Conservation (phyloP, 1,140 invertebrate species). For the Penaeus vannamei region DNA sequence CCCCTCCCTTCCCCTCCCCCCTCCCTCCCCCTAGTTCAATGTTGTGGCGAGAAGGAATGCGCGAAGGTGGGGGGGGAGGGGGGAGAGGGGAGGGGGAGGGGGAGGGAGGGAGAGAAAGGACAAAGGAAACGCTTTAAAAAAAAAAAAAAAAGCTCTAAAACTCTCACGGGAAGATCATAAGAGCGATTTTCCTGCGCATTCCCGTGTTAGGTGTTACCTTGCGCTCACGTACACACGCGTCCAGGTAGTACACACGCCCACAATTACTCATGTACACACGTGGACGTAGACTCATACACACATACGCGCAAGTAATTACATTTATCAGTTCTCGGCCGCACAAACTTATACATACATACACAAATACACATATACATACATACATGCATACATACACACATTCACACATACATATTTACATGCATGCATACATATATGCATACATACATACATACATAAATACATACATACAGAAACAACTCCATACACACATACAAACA, state of each 20-base stretch:
- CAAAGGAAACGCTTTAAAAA: not conserved
- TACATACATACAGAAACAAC: not conserved
- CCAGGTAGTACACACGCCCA: no score
- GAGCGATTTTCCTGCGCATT: no score
- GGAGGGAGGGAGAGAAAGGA: slow-evolving; percentile 5
- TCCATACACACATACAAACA: no score
- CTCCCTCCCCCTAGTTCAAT: not conserved
- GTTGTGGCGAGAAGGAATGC: not conserved
- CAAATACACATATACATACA: not conserved
- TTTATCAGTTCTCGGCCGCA: not conserved
- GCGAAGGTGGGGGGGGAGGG: not conserved
- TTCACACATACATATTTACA: no score
- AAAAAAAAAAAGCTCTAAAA: not conserved
- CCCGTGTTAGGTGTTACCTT: no score
- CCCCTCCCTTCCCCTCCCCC: not conserved
- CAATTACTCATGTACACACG: not conserved
- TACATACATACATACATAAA: not conserved
- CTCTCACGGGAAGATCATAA: no score
- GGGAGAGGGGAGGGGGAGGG: not conserved
- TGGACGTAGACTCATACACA: no score
- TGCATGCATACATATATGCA: not conserved
- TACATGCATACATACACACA: not conserved
- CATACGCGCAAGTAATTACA: not conserved
- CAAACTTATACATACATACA: not conserved
- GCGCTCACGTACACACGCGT: not conserved